phyloP scores from a whole-genome alignment of 2,797 vertebrate species.

The Antrozous pallidus region DNA sequence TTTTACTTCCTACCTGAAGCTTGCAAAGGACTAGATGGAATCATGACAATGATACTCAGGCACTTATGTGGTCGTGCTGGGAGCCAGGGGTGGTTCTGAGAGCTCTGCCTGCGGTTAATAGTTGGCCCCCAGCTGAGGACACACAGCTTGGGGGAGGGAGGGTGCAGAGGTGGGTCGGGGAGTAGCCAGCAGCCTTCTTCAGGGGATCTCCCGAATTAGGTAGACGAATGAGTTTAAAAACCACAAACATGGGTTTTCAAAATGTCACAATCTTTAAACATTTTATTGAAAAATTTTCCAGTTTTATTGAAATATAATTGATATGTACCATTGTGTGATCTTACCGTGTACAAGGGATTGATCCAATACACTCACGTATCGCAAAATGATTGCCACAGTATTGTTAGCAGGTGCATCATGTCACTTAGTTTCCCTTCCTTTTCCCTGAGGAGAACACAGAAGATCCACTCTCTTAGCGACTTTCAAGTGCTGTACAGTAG shows the following conservation, averaged over 20 bases:
- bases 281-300: neutral
- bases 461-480: neutral
- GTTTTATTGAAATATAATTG: neutral
- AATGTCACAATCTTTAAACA: neutral
- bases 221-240: neutral
- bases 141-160: too few species aligned
- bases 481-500: neutral
- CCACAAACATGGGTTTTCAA: neutral
- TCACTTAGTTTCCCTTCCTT: neutral
- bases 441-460: neutral
- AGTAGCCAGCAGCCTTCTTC: neutral
- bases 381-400: neutral
- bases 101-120: neutral
- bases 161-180: neutral
- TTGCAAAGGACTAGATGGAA: neutral
- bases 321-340: neutral
- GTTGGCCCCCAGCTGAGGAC: neutral
- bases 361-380: neutral
- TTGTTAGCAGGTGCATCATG: neutral
- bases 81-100: neutral
- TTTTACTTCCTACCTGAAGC: constrained; percentile 53
- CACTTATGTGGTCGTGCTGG: neutral
- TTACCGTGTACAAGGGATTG: neutral
- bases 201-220: neutral
- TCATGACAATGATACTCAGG: neutral